phyloP scores from a whole-genome alignment of 2,888 invertebrate genomes.

The Melikaiella ostensackeni region DNA sequence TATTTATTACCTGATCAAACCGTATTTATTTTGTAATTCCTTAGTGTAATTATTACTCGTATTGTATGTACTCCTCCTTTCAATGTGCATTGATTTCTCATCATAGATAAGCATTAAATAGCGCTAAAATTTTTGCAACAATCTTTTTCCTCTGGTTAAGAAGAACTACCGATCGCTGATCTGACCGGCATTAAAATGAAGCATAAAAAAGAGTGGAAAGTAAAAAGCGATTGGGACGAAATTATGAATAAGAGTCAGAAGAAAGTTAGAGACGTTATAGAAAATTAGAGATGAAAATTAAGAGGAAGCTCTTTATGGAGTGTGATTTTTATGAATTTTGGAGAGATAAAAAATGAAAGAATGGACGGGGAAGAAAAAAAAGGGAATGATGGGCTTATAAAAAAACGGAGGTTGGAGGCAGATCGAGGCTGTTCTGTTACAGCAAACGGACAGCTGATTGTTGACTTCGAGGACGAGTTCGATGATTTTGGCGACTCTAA shows the following conservation, averaged over 20 bases:
- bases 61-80: not conserved
- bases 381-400: slow-evolving; percentile 49
- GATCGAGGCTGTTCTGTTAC: slow-evolving; percentile 81
- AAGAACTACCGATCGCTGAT: slow-evolving; percentile 32
- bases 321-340: not conserved
- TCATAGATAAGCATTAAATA: not conserved
- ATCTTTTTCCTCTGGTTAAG: not conserved
- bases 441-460: slow-evolving; percentile 83
- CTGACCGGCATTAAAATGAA: not conserved
- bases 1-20: not conserved
- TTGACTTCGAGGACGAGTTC: slow-evolving; percentile 81
- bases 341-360: slow-evolving; percentile 43
- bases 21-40: not conserved
- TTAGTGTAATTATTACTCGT: not conserved
- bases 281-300: not conserved
- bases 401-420: slow-evolving; percentile 72
- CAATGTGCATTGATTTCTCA: not conserved
- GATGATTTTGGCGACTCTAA: slow-evolving; percentile 79
- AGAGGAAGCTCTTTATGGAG: not conserved
- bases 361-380: slow-evolving; percentile 44
- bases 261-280: not conserved
- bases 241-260: not conserved
- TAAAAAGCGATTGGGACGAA: not conserved
- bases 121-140: not conserved
- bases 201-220: not conserved